Conservation (phyloP, 2,797 vertebrate species). For the Allenopithecus nigroviridis region DNA sequence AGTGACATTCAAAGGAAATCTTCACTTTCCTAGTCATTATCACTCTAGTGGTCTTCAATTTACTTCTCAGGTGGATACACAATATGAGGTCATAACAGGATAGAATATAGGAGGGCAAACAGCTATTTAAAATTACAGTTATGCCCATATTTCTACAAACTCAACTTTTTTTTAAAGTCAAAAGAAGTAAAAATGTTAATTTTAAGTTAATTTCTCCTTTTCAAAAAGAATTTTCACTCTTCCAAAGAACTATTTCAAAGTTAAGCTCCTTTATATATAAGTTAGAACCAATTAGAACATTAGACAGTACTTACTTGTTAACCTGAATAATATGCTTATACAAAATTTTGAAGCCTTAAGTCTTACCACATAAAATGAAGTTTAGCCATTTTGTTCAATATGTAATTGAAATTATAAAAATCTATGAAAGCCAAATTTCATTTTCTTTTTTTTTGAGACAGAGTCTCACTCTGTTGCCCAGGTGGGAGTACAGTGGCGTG, state of each 20-base stretch:
- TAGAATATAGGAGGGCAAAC: background rate
- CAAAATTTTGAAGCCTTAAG: conserved; percentile 26
- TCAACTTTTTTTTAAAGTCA: background rate
- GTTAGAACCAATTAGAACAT: conserved; percentile 3
- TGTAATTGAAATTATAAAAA: conserved; percentile 32
- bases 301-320: background rate
- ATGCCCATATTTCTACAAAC: conserved; percentile 19
- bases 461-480: too few species aligned
- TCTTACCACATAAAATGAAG: conserved; percentile 44
- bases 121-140: conserved; percentile 18
- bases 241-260: conserved; percentile 20
- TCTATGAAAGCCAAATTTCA: conserved; percentile 31
- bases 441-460: background rate
- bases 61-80: conserved; percentile 12
- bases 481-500: too few species aligned
- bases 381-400: conserved; percentile 23
- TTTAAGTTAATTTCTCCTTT: conserved; percentile 5
- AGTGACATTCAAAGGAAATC: conserved; percentile 28
- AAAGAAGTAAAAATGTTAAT: background rate
- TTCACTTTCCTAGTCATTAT: background rate
- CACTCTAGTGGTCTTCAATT: background rate
- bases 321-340: background rate
- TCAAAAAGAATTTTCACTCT: conserved; percentile 41
- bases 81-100: background rate
- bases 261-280: background rate